Evolutionary conservation across 2,797 vertebrate genomes (phyloP), one percentile per base, ranked within the genome.

Genomic region (Phalloptychus januarius): DNA sequence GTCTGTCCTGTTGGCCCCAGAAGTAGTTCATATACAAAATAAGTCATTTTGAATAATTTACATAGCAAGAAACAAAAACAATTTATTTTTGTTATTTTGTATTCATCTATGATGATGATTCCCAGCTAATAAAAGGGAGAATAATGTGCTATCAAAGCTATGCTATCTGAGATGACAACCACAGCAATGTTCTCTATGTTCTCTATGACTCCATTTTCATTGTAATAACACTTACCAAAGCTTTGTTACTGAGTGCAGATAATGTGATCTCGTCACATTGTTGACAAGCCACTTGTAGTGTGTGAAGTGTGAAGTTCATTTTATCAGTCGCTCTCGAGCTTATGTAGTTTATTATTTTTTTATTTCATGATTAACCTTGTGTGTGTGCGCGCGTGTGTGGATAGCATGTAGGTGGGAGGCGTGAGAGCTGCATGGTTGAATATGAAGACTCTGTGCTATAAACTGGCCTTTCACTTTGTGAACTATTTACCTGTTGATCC

Each of bases 251-350:
- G 83, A 91, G 83, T 52, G 48, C 80, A 78, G 83, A 88, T 90
- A 90, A 89, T 54, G 63, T 76, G 77, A 89, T 85, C 81, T 79
- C 65, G 82, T 88, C 79, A 79, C 86, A 77, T 52, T 79, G 80
- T 85, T 82, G 86, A 92, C 75, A 77, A 91, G 83, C 87, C 88
- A 83, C 93, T 93, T 70, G 28, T 76, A 42, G 63, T 38, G 82
- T 88, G 81, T 88, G 81, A 86, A 88, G 87, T 80, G 86, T 87
- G 91, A 91, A 78, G 87, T 89, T 92, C 87, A 90, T 90, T 88
- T 86, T 91, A 82, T 86, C 79, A 44, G 80, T 75, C n/a, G 77
- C 91, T 92, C 92, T 95, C 87, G 86, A 94, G 84, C 88, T 94
- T 93, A 94, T 92, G 84, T 76, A 85, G 89, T 84, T 86, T 85